phyloP scores from a whole-genome alignment of 1,140 invertebrate genomes.

The Drosophila ohnishii region DNA sequence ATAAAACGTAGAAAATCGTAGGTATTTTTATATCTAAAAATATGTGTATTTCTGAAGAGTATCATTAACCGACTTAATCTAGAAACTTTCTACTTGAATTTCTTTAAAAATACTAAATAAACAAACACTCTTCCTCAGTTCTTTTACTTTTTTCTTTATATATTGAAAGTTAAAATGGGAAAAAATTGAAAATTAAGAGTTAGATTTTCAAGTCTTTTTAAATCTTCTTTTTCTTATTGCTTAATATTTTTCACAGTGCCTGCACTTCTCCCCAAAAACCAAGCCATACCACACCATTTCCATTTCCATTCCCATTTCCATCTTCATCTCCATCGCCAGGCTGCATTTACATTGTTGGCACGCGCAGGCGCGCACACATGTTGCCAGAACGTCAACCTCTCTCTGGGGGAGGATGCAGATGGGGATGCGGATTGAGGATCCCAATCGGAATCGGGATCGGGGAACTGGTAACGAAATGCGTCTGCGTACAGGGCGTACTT shows the following conservation, averaged over 20 bases:
- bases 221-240: neutral
- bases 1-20: too few relatives aligned
- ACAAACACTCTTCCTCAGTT: neutral
- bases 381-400: slow-evolving; percentile 57
- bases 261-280: slow-evolving; percentile 7
- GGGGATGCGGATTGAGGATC: slow-evolving; percentile 7
- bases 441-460: slow-evolving; percentile 3
- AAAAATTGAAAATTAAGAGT: neutral
- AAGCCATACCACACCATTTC: slow-evolving; percentile 4
- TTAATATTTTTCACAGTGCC: slow-evolving; percentile 1
- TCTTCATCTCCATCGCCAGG: slow-evolving; percentile 20
- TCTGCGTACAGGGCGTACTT: slow-evolving; percentile 36
- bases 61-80: neutral
- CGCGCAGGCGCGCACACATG: slow-evolving; percentile 79
- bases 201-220: too few relatives aligned
- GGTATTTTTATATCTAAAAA: too few relatives aligned
- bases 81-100: neutral
- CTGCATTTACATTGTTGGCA: slow-evolving; percentile 73
- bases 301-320: slow-evolving; percentile 10
- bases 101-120: too few relatives aligned
- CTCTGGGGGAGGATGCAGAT: slow-evolving; percentile 17
- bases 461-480: slow-evolving; percentile 32
- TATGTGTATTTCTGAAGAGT: neutral
- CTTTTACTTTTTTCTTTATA: too few relatives aligned
- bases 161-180: neutral